These are phyloP conservation scores for Macrobrachium rosenbergii DNA, from an alignment of 1,140 invertebrate species.

Conservation along the genomic window DNA sequence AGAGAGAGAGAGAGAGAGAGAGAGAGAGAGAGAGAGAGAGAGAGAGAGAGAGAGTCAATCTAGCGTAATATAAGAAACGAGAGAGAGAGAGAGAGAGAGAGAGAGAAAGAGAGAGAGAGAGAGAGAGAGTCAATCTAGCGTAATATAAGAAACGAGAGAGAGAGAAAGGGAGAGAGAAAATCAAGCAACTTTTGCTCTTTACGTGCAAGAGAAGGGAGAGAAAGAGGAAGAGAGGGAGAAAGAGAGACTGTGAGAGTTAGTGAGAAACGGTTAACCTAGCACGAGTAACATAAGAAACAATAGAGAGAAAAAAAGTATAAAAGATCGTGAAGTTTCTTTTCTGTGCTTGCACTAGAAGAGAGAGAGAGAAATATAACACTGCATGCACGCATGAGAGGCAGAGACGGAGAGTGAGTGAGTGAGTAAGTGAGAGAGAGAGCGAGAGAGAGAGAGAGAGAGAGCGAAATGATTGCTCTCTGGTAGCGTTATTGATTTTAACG, in stretches of 20 bases:
- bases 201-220: neutral
- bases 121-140: neutral
- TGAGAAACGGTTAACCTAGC: neutral
- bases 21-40: constrained; percentile 34
- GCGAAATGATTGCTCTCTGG: no score
- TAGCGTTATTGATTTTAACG: no score
- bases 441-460: no score
- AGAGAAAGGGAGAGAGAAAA: neutral
- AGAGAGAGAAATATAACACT: neutral
- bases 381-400: neutral
- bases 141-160: neutral
- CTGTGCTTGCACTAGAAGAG: neutral
- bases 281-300: neutral
- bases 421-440: neutral
- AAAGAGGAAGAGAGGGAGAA: neutral
- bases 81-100: neutral
- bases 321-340: neutral
- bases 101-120: neutral
- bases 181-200: no score
- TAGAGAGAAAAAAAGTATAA: neutral
- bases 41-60: constrained; percentile 34
- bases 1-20: constrained; percentile 12
- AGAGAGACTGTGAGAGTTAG: neutral
- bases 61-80: no score
- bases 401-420: no score